Percentiles rank a stretch among this genome's conserved stretches.
phyloP scores from a whole-genome alignment of 1,140 invertebrate species.

The Eurosta solidaginis region DNA sequence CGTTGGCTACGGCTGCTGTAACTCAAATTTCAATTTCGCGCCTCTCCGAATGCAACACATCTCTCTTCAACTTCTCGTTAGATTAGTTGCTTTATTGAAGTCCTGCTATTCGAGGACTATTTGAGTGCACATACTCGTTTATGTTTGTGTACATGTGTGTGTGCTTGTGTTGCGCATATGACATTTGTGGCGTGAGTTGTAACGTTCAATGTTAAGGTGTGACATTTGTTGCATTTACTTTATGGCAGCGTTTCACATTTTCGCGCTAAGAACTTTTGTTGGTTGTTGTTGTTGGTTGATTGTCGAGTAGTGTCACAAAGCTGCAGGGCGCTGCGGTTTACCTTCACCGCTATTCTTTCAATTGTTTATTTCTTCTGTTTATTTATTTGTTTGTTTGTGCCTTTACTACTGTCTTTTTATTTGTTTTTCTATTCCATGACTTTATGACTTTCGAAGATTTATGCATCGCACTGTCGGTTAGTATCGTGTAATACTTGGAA shows the following conservation, averaged over 20 bases:
- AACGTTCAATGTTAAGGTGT: not conserved
- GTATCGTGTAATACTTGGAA: not conserved
- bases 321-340: slow-evolving; percentile 8
- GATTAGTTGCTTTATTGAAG: not conserved
- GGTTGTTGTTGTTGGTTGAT: not conserved
- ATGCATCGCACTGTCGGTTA: not conserved
- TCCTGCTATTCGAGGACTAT: not conserved
- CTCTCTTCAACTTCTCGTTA: not conserved
- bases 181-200: slow-evolving; percentile 5
- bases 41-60: not conserved
- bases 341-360: not conserved
- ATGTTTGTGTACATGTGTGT: not conserved
- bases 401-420: not conserved
- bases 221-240: slow-evolving; percentile 19
- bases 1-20: not conserved
- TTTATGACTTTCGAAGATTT: slow-evolving; percentile 4
- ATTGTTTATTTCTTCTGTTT: not conserved
- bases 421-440: not conserved
- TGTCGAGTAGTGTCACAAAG: not conserved
- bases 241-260: not conserved
- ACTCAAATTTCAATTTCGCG: slow-evolving; percentile 19
- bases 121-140: not conserved
- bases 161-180: not conserved
- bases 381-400: slow-evolving; percentile 10
- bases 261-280: not conserved